A percentile compares a stretch with the other conserved stretches of the same genome.
Conservation (phyloP, 2,113 vertebrate genomes). For the Capreolus pygargus region DNA sequence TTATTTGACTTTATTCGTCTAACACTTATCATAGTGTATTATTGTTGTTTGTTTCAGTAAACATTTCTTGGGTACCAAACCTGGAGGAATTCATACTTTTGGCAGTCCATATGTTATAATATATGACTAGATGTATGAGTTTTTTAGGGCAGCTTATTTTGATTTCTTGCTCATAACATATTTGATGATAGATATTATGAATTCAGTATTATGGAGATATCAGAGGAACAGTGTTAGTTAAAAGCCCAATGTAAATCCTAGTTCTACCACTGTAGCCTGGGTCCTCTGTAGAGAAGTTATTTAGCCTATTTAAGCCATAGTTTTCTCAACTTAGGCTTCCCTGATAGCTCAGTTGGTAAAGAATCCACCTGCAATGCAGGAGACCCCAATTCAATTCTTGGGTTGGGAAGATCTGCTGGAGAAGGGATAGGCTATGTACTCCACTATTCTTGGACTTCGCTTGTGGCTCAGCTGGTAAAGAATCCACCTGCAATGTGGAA, state of each 20-base stretch:
- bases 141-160: background rate
- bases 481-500: background rate
- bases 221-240: background rate
- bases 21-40: background rate
- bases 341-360: background rate
- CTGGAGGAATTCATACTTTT: background rate
- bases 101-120: background rate
- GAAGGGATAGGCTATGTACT: background rate
- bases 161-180: background rate
- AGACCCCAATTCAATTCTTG: background rate
- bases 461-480: background rate
- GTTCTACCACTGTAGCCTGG: background rate
- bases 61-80: background rate
- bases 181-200: background rate
- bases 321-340: background rate
- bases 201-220: background rate
- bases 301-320: background rate
- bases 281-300: background rate
- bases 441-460: background rate
- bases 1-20: background rate
- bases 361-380: background rate
- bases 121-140: background rate
- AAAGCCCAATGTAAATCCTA: background rate
- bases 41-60: background rate
- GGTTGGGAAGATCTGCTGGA: background rate